phyloP scores from a whole-genome alignment of 2,113 vertebrate species.

The Coregonus clupeaformis region DNA sequence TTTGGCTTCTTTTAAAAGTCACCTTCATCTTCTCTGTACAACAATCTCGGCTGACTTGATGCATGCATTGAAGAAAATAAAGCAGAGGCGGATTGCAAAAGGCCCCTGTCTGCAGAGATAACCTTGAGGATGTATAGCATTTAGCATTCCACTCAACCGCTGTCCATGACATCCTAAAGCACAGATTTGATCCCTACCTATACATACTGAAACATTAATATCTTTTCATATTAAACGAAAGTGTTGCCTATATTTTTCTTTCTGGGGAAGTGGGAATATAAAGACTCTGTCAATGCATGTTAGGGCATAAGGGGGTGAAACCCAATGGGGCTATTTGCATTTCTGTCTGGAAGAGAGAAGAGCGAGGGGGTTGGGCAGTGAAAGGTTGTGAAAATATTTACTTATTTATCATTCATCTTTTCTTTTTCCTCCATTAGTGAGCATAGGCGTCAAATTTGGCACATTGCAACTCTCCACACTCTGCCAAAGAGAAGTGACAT shows the following conservation, averaged over 20 bases:
- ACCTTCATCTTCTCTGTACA: slow-evolving; percentile 70
- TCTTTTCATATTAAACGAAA: slow-evolving; percentile 66
- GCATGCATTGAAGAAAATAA: slow-evolving; percentile 73
- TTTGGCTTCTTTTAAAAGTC: slow-evolving; percentile 67
- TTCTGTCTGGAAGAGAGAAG: slow-evolving; percentile 56
- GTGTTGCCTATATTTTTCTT: slow-evolving; percentile 46
- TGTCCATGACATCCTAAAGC: slow-evolving; percentile 66
- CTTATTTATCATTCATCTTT: slow-evolving; percentile 66
- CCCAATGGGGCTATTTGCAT: slow-evolving; percentile 71
- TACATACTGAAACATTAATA: slow-evolving; percentile 63
- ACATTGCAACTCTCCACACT: slow-evolving; percentile 53
- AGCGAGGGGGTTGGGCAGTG: slow-evolving; percentile 35
- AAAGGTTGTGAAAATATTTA: slow-evolving; percentile 52
- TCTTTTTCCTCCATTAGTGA: slow-evolving; percentile 64
- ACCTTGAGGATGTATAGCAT: slow-evolving; percentile 76
- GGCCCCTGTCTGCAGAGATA: slow-evolving; percentile 67
- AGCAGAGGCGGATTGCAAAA: slow-evolving; percentile 60
- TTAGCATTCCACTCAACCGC: slow-evolving; percentile 72
- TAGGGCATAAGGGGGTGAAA: slow-evolving; percentile 65
- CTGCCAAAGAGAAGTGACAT: slow-evolving; percentile 46
- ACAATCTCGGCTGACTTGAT: slow-evolving; percentile 60
- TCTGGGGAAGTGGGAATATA: slow-evolving; percentile 46
- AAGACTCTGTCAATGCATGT: slow-evolving; percentile 69
- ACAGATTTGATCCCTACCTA: slow-evolving; percentile 64
- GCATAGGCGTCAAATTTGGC: slow-evolving; percentile 63